phyloP scores from a whole-genome alignment of 2,888 invertebrate genomes.

The Lydus trimaculatus region DNA sequence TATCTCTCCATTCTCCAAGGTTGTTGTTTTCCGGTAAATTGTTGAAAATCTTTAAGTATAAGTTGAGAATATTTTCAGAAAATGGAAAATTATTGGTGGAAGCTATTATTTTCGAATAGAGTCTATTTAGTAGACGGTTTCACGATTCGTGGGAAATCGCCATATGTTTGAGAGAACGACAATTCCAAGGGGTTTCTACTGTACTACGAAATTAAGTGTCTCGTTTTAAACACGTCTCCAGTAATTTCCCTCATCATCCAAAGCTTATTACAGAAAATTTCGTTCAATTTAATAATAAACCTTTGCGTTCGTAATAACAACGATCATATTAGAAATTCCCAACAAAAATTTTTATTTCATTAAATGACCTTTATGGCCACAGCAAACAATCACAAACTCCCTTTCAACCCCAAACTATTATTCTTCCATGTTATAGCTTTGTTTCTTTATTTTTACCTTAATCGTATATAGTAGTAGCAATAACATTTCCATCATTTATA shows the following conservation, averaged over 20 bases:
- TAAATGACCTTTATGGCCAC: neutral
- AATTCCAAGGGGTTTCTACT: conserved; percentile 28
- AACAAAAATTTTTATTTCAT: neutral
- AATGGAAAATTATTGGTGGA: conserved; percentile 16
- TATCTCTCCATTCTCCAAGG: neutral
- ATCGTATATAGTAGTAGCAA: neutral
- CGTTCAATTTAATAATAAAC: neutral
- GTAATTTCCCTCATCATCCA: conserved; percentile 2
- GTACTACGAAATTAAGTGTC: conserved; percentile 27
- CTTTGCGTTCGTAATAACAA: neutral
- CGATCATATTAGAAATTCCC: conserved; percentile 8
- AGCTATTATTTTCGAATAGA: conserved; percentile 14
- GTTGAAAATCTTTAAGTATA: no score
- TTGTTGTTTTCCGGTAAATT: neutral
- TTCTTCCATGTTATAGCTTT: neutral
- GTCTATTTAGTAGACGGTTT: conserved; percentile 8
- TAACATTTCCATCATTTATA: conserved; percentile 9
- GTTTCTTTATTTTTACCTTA: neutral
- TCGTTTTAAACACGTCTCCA: conserved; percentile 21
- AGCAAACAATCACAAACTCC: neutral
- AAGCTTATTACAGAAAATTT: neutral
- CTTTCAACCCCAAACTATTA: neutral
- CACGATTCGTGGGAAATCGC: conserved; percentile 22
- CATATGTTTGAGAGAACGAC: conserved; percentile 17
- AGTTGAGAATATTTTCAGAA: no score